phyloP scores from a whole-genome alignment of 2,888 invertebrate genomes.

The Cordilura impudica region DNA sequence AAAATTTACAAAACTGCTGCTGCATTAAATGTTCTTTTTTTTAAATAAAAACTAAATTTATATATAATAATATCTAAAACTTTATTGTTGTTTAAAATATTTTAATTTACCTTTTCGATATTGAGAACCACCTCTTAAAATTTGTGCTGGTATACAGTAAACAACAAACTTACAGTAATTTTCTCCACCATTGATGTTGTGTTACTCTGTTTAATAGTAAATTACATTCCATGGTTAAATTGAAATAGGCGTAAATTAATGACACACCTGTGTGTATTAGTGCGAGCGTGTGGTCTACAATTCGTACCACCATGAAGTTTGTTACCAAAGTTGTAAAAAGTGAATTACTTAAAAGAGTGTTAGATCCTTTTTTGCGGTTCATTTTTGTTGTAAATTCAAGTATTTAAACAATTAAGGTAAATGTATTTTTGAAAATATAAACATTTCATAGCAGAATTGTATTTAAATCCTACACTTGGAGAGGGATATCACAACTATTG shows the following conservation, averaged over 20 bases:
- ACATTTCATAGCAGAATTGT: too few species aligned
- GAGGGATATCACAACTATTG: too few species aligned
- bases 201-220: slow-evolving; percentile 23
- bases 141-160: too few species aligned
- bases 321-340: slow-evolving; percentile 7
- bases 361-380: background rate
- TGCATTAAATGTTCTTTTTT: too few species aligned
- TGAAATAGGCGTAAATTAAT: slow-evolving; percentile 49
- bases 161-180: background rate
- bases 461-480: too few species aligned
- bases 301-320: background rate
- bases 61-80: too few species aligned
- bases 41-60: too few species aligned
- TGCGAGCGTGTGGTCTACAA: background rate
- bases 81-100: too few species aligned
- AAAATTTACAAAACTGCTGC: too few species aligned
- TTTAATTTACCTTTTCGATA: too few species aligned
- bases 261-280: slow-evolving; percentile 5
- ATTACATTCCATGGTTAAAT: slow-evolving; percentile 45
- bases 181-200: background rate
- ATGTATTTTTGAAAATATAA: too few species aligned
- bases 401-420: background rate
- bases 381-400: background rate
- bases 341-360: slow-evolving; percentile 20
- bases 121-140: too few species aligned